Conservation (phyloP, 2,113 vertebrate species). For the Psittacus erithacus region DNA sequence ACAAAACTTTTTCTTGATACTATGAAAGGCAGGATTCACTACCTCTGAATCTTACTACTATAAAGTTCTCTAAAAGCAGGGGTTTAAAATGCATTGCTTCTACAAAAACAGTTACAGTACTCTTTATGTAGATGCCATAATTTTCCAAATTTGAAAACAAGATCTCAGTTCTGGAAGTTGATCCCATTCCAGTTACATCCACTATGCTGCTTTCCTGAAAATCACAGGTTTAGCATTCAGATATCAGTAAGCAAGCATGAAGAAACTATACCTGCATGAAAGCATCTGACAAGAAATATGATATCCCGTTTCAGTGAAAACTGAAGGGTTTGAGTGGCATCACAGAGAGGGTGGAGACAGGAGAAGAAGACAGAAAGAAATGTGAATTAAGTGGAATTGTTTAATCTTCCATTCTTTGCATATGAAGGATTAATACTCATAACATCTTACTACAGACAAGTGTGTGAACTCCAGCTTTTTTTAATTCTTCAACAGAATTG, state of each 20-base stretch:
- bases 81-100: background rate
- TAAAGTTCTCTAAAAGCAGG: background rate
- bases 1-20: background rate
- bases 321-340: background rate
- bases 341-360: rapidly evolving
- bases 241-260: background rate
- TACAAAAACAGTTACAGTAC: background rate
- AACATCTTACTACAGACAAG: background rate
- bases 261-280: slow-evolving; percentile 11
- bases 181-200: background rate
- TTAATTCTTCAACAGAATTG: background rate
- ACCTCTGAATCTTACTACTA: background rate
- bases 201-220: background rate
- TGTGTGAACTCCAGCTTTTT: background rate
- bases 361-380: background rate
- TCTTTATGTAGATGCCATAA: background rate
- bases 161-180: background rate
- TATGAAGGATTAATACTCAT: background rate
- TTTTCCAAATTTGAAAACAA: background rate
- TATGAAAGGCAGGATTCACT: background rate
- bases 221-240: background rate
- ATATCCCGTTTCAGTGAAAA: background rate
- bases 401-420: background rate
- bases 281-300: background rate
- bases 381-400: background rate